phyloP scores from a whole-genome alignment of 2,113 vertebrate species.

The Saguinus imperator region DNA sequence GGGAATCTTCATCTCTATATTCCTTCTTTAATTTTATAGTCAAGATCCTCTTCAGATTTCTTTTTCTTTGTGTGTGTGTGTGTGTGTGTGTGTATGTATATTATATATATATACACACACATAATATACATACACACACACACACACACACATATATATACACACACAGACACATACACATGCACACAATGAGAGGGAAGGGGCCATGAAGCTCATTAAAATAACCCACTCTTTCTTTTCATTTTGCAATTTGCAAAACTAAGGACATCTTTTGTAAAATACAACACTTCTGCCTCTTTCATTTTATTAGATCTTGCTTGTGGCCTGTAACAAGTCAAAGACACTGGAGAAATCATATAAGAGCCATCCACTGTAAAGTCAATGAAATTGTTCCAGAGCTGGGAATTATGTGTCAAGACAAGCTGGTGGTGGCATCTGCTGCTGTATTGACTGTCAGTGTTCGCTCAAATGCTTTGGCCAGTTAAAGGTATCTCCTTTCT shows the following conservation, averaged over 20 bases:
- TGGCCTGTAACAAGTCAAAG: neutral
- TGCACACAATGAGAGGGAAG: rapidly evolving
- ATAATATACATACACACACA: too few species aligned
- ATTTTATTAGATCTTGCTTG: neutral
- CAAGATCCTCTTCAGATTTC: neutral
- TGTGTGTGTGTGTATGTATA: too few species aligned
- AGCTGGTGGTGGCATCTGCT: conserved; percentile 39
- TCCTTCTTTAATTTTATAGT: neutral
- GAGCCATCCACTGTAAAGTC: neutral
- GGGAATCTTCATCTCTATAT: neutral
- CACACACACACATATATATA: too few species aligned
- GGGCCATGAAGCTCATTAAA: neutral
- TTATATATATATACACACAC: too few species aligned
- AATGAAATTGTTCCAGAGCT: neutral
- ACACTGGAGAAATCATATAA: conserved; percentile 14
- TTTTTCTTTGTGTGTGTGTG: neutral
- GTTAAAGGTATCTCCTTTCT: neutral
- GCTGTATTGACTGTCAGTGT: neutral
- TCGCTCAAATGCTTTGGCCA: neutral
- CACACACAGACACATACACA: too few species aligned
- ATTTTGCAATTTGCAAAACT: conserved; percentile 16
- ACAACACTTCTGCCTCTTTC: neutral
- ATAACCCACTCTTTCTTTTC: neutral
- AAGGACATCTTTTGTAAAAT: conserved; percentile 33
- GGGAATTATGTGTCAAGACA: neutral